A percentile compares a stretch with the other conserved stretches of the same genome.
Conservation (phyloP, 2,888 invertebrate species). For the Drosophila percnosoma region DNA sequence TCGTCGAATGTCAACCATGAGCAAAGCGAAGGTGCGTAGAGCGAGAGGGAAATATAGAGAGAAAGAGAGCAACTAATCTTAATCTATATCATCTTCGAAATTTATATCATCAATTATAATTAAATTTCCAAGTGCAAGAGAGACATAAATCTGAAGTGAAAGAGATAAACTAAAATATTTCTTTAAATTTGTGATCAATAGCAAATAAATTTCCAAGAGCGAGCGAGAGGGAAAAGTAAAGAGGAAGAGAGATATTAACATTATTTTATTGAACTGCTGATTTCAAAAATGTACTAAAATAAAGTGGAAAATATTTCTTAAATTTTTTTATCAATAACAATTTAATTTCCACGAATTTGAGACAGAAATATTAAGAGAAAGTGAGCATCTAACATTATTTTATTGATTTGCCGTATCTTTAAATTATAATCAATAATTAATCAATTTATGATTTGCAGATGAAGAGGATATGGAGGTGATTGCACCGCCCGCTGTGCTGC, state of each 20-base stretch:
- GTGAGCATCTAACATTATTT: neutral
- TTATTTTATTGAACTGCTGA: too few relatives aligned
- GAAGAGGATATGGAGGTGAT: slow-evolving; percentile 84
- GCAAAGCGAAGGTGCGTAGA: slow-evolving; percentile 80
- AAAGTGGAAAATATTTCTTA: neutral
- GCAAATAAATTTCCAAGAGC: neutral
- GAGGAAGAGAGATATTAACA: neutral
- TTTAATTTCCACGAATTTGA: too few relatives aligned
- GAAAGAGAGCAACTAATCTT: neutral
- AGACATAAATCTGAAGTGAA: neutral
- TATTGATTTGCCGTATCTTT: neutral
- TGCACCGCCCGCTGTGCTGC: slow-evolving; percentile 41
- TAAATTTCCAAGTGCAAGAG: too few relatives aligned
- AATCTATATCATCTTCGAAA: too few relatives aligned
- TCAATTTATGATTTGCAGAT: slow-evolving; percentile 71
- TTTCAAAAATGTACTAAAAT: too few relatives aligned
- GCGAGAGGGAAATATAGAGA: neutral
- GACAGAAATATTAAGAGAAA: too few relatives aligned
- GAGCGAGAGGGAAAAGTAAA: neutral
- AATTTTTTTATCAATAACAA: neutral
- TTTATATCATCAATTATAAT: too few relatives aligned
- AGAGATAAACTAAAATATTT: neutral
- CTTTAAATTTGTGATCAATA: neutral
- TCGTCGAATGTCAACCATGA: slow-evolving; percentile 71
- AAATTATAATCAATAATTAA: neutral